Percentiles rank a stretch among this genome's conserved stretches.
Conservation (phyloP, 2,113 vertebrate species). For the Calonectris borealis region DNA sequence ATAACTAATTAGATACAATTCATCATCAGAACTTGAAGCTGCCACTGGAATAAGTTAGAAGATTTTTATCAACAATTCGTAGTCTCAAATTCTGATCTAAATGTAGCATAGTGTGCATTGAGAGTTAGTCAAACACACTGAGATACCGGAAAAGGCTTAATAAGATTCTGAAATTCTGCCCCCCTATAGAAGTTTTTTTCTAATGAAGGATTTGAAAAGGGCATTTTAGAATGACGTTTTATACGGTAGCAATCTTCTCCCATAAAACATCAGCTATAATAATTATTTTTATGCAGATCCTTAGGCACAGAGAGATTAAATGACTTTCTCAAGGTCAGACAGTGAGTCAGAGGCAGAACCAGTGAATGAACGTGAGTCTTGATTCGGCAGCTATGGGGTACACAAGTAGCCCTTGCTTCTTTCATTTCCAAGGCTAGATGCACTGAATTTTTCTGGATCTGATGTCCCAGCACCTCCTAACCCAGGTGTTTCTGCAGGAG, state of each 20-base stretch:
- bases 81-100: background rate
- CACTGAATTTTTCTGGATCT: background rate
- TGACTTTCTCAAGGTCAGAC: slow-evolving; percentile 53
- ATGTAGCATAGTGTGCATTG: background rate
- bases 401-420: background rate
- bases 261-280: slow-evolving; percentile 14
- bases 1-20: slow-evolving; percentile 51
- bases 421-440: background rate
- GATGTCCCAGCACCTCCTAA: background rate
- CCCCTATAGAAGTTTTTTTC: background rate
- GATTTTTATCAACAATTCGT: background rate
- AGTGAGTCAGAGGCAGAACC: background rate
- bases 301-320: slow-evolving; percentile 22
- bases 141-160: background rate
- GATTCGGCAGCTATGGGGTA: background rate
- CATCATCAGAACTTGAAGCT: slow-evolving; percentile 6
- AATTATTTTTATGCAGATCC: slow-evolving; percentile 56
- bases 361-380: background rate
- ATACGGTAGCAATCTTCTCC: background rate
- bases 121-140: background rate
- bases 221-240: background rate
- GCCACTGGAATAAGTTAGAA: background rate
- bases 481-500: background rate
- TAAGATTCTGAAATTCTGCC: slow-evolving; percentile 2
- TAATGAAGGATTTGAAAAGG: slow-evolving; percentile 37